A percentile compares a stretch with the other conserved stretches of the same genome.
Conservation (phyloP, 37 sponge, comb jelly and placozoan species). For the Aplysina aerophoba region DNA sequence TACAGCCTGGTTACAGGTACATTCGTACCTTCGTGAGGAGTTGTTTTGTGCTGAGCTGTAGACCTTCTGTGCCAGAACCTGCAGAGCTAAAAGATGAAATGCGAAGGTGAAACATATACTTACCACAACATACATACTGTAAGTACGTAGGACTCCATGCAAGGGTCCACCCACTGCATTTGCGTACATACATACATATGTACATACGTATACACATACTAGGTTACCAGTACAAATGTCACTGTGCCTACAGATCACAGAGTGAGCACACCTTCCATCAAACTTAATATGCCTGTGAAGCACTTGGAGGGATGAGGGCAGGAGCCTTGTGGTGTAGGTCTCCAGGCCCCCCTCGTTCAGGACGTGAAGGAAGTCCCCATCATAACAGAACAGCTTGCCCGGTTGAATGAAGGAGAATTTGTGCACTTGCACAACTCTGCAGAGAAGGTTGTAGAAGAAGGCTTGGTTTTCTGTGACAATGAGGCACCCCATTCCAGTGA, state of each 20-base stretch:
- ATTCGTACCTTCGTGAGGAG: too few relatives aligned
- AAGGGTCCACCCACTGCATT: background rate
- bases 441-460: slow-evolving; percentile 8
- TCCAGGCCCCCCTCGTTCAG: slow-evolving; percentile 29
- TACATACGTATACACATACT: slow-evolving; percentile 18
- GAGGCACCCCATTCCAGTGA: slow-evolving; percentile 10
- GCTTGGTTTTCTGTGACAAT: background rate
- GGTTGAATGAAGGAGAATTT: slow-evolving; percentile 18
- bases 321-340: slow-evolving; percentile 17
- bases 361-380: slow-evolving; percentile 16
- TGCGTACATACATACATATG: background rate
- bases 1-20: too few relatives aligned
- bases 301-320: background rate
- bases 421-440: slow-evolving; percentile 2
- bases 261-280: background rate
- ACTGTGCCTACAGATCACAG: too few relatives aligned
- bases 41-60: too few relatives aligned
- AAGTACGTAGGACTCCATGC: too few relatives aligned
- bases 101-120: too few relatives aligned
- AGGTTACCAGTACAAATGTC: background rate
- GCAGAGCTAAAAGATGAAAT: too few relatives aligned
- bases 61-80: too few relatives aligned
- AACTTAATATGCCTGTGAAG: background rate
- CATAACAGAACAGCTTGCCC: slow-evolving; percentile 8
- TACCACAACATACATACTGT: too few relatives aligned